phyloP scores from a whole-genome alignment of 1,140 invertebrate genomes.

The Bombus soroeensis region DNA sequence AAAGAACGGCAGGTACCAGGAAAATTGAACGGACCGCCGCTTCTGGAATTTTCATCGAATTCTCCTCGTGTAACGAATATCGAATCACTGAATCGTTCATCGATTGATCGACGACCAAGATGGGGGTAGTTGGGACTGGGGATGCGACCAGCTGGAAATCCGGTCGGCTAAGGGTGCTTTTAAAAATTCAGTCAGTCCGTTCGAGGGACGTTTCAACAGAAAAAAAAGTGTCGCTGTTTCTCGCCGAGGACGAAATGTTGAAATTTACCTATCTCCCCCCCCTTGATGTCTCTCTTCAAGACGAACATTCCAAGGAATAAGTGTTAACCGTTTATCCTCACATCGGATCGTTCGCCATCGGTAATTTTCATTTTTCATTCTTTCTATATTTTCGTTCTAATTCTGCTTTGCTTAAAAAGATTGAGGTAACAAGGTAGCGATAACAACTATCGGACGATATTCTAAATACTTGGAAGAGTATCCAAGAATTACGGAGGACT shows the following conservation, averaged over 20 bases:
- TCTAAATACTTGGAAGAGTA: too few species aligned
- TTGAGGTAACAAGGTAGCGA: too few species aligned
- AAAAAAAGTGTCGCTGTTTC: neutral
- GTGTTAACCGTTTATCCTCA: neutral
- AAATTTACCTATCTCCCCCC: neutral
- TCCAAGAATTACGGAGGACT: too few species aligned
- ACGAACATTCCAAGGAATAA: neutral
- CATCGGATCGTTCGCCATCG: too few species aligned
- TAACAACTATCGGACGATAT: too few species aligned
- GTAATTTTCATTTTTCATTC: too few species aligned
- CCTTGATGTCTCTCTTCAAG: too few species aligned
- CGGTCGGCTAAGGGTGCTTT: conserved; percentile 53
- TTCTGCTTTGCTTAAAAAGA: too few species aligned
- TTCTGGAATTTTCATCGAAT: conserved; percentile 62
- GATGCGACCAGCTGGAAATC: conserved; percentile 52
- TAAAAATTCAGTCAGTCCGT: conserved; percentile 55
- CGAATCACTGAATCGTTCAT: conserved; percentile 48
- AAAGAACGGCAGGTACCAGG: too few species aligned
- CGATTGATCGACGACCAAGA: conserved; percentile 46
- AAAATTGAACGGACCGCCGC: conserved; percentile 35
- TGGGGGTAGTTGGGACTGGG: neutral
- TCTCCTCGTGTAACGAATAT: conserved; percentile 55
- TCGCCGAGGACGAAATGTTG: neutral
- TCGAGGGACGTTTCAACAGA: neutral
- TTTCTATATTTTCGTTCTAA: too few species aligned